These are phyloP conservation scores for Carabus problematicus DNA, from an alignment of 2,888 invertebrate genomes.

Conservation along the genomic window DNA sequence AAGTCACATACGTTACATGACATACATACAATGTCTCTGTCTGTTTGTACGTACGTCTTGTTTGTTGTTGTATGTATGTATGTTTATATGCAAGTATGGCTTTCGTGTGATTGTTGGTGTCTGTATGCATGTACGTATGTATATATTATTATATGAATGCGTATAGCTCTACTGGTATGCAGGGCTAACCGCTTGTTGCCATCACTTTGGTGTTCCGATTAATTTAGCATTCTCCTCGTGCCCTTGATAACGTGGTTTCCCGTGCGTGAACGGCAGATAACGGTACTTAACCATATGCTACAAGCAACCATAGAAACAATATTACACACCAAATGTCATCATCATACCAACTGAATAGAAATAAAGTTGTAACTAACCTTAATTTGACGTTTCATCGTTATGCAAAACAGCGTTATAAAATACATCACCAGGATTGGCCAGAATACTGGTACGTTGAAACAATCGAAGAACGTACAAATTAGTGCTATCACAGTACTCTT, in stretches of 20 bases:
- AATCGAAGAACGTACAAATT: conserved; percentile 94
- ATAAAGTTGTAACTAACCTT: conserved; percentile 72
- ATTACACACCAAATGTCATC: conserved; percentile 1
- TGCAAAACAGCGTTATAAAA: conserved; percentile 96
- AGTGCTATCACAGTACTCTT: conserved; percentile 92
- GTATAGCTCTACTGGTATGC: background rate
- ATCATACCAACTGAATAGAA: background rate
- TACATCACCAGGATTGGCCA: conserved; percentile 99
- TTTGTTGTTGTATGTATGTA: too few species aligned
- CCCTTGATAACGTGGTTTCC: conserved; percentile 93
- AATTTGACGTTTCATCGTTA: conserved; percentile 99
- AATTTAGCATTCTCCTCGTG: conserved; percentile 59
- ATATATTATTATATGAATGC: too few species aligned
- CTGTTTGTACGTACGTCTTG: background rate
- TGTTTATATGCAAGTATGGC: too few species aligned
- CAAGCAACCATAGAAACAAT: conserved; percentile 53
- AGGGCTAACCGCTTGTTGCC: conserved; percentile 18
- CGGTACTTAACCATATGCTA: conserved; percentile 99
- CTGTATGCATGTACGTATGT: too few species aligned
- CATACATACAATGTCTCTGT: conserved; percentile 4
- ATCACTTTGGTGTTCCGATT: conserved; percentile 61
- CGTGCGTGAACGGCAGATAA: conserved; percentile 98
- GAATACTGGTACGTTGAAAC: conserved; percentile 99
- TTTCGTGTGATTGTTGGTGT: background rate
- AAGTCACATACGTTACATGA: conserved; percentile 7